Evolutionary conservation across 2,888 invertebrate genomes (phyloP).

Genomic region (Clivina fossor): DNA sequence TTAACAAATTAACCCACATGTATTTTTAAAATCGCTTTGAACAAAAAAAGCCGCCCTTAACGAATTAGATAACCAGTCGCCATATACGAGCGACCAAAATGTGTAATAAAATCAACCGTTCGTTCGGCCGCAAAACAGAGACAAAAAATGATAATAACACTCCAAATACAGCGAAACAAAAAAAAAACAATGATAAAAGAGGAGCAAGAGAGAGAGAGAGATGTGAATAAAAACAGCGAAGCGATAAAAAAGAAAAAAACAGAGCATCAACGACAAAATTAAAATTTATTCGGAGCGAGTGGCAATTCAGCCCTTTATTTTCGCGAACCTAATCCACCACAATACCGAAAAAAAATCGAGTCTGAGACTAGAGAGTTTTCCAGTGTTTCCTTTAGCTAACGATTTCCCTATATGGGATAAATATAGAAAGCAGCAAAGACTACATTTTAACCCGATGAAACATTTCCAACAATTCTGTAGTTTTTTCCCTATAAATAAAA

Average conservation of each 20-base stretch:
- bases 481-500: too few species aligned
- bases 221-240: slow-evolving; percentile 22
- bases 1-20: too few species aligned
- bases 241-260: slow-evolving; percentile 31
- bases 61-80: slow-evolving; percentile 23
- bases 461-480: too few species aligned
- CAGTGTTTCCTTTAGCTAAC: too few species aligned
- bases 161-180: slow-evolving; percentile 24
- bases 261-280: slow-evolving; percentile 31
- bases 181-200: slow-evolving; percentile 1
- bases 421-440: too few species aligned
- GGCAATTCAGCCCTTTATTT: background rate
- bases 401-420: too few species aligned
- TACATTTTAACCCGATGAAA: too few species aligned
- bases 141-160: slow-evolving; percentile 15
- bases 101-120: slow-evolving; percentile 26
- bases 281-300: slow-evolving; percentile 26
- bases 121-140: slow-evolving; percentile 21
- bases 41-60: slow-evolving; percentile 11
- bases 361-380: too few species aligned
- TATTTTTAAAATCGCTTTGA: too few species aligned
- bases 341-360: too few species aligned
- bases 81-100: background rate
- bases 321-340: slow-evolving; percentile 3
- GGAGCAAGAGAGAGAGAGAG: too few species aligned